Conservation (phyloP, 1,140 invertebrate species). For the Neuroterus valhalla region DNA sequence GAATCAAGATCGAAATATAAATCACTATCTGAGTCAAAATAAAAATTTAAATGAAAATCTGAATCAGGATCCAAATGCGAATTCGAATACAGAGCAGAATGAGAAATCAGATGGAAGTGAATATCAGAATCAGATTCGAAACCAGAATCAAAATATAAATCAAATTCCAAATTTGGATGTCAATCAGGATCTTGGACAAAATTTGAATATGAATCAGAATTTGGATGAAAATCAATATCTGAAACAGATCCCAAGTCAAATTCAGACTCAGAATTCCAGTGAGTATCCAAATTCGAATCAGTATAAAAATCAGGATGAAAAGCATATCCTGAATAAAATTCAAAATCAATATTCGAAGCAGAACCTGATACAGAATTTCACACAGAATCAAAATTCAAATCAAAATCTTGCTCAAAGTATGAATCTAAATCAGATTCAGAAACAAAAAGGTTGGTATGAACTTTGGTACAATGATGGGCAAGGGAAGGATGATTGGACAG, state of each 20-base stretch:
- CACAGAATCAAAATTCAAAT: constrained; percentile 73
- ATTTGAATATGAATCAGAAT: constrained; percentile 53
- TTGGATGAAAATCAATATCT: constrained; percentile 56
- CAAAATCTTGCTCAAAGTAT: constrained; percentile 69
- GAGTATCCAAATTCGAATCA: constrained; percentile 69
- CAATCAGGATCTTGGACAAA: constrained; percentile 61
- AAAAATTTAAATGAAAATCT: constrained; percentile 70
- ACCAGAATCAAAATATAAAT: constrained; percentile 52
- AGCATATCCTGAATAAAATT: constrained; percentile 57
- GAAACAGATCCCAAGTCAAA: constrained; percentile 67
- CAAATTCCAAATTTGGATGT: constrained; percentile 72
- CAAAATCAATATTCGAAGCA: constrained; percentile 61
- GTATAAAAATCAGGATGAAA: constrained; percentile 66
- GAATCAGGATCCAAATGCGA: constrained; percentile 57
- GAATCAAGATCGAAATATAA: constrained; percentile 62
- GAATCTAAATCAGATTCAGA: constrained; percentile 73
- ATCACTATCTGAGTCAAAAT: constrained; percentile 64
- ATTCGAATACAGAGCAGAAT: constrained; percentile 23
- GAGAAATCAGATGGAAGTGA: constrained; percentile 64
- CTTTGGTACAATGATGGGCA: constrained; percentile 29
- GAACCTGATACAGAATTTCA: constrained; percentile 68
- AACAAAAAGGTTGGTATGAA: constrained; percentile 53
- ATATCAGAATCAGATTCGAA: constrained; percentile 61
- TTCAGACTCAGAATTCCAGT: constrained; percentile 61
- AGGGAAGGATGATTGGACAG: constrained; percentile 32